A percentile compares a stretch with the other conserved stretches of the same genome.
These are phyloP conservation scores for Emys orbicularis DNA, from an alignment of 2,797 vertebrate species.

Conservation along the genomic window DNA sequence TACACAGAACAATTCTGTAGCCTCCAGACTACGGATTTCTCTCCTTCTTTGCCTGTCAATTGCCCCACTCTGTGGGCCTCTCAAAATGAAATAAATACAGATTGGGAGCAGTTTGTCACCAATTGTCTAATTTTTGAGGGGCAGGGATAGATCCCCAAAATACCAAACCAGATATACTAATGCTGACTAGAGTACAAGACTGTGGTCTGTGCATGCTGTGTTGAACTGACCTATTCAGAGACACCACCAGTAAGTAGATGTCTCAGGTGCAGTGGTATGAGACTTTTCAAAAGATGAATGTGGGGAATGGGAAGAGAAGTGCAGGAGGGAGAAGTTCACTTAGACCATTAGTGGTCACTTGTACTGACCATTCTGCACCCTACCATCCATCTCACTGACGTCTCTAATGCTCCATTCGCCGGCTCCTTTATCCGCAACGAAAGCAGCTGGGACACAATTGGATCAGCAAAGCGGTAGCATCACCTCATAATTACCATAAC, in stretches of 20 bases:
- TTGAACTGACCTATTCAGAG: not conserved
- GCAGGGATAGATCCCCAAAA: not conserved
- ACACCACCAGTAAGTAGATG: not conserved
- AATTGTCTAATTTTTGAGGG: not conserved
- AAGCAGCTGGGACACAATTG: not conserved
- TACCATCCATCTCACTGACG: not conserved
- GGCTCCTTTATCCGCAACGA: not conserved
- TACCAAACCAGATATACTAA: not conserved
- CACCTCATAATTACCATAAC: not conserved
- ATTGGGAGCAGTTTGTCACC: not conserved
- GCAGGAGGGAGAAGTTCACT: not conserved
- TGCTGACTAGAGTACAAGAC: not conserved
- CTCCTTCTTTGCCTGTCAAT: not conserved
- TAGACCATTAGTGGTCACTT: not conserved
- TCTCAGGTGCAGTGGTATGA: not conserved
- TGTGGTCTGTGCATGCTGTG: not conserved
- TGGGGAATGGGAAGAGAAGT: not conserved
- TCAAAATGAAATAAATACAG: not conserved
- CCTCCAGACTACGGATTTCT: not conserved
- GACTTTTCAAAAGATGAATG: not conserved
- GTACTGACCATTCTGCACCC: not conserved
- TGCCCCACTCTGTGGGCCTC: not conserved
- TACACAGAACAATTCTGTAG: not conserved
- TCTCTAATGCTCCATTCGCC: not conserved
- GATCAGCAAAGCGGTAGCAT: not conserved